These are phyloP conservation scores for Tricholaema leucomelas DNA, from an alignment of 2,113 vertebrate species.

Conservation along the genomic window DNA sequence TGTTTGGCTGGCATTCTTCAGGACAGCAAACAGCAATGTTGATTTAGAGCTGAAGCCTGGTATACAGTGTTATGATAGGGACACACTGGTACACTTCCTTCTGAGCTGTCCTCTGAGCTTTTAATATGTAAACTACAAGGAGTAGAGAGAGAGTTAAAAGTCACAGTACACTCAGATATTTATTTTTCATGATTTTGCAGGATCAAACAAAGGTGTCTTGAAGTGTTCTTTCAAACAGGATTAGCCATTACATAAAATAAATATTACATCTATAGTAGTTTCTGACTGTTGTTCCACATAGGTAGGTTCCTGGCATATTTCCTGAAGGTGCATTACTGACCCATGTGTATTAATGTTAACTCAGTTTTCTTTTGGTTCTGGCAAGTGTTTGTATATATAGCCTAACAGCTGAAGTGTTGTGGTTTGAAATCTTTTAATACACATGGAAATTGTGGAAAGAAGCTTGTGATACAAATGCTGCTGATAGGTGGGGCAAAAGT, in stretches of 20 bases:
- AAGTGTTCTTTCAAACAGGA: neutral
- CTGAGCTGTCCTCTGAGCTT: neutral
- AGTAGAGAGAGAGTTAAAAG: neutral
- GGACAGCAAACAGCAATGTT: accelerated
- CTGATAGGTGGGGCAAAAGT: neutral
- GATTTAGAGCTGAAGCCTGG: neutral
- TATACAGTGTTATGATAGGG: neutral
- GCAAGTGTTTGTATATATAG: neutral
- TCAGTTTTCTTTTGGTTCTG: neutral
- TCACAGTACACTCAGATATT: neutral
- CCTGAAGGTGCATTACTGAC: neutral
- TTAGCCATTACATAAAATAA: neutral
- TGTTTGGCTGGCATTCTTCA: neutral
- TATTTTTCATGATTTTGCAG: neutral
- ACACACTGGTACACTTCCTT: neutral
- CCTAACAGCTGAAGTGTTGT: neutral
- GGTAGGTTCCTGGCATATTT: constrained; percentile 5
- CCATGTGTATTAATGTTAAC: neutral
- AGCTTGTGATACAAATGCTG: neutral
- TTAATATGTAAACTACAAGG: neutral
- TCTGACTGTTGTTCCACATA: neutral
- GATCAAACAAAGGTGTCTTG: neutral
- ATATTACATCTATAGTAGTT: neutral
- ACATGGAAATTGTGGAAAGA: neutral
- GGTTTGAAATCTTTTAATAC: neutral